Base-by-base conservation (phyloP, 2,888 invertebrate species). In the Ametastegia equiseti region DNA sequence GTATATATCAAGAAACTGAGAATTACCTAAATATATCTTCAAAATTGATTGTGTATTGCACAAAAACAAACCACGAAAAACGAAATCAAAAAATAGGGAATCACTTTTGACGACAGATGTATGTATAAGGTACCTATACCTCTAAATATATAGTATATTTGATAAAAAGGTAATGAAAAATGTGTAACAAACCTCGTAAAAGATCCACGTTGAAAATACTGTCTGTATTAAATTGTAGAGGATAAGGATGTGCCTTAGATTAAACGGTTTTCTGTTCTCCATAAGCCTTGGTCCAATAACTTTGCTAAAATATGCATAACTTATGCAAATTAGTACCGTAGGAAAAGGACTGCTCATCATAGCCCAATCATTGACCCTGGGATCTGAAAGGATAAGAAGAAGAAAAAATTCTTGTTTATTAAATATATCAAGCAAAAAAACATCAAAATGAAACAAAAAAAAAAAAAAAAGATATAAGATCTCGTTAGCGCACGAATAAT, bases 291-390 rank as follows among this genome's bases (percentile, higher is more conserved):
- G 98, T 83, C 98, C 98, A 86, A 97, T 91, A 82, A 94, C 94
- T 92, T 95, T 96, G 86, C 97, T 96, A 90, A 96, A 95, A 91
- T 96, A 96, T 84, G 97, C 97, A 93, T 98, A 98, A 88, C 94
- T 94, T 81, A 97, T 88, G 92, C 98, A 98, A 89, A 97, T 95
- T 80, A 94, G 93, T 80, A 98, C 90, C 84, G 98, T 98, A 69
- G 98, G 98, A 89, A 96, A 93, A 23, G 98, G 98, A 83, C 97
- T 97, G 87, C 96, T 95, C 96, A 98, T 97, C 95, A 98, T 95
- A 83, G 96, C 93, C 97, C 97, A 98, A 89, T 95, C 95, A 88
- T 95, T 96, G 80, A 98, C 97, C 85, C 98, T 94, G 63, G 97
- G 97, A 94, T 98, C 98, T 97, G 93, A 39, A 94, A 93, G 9